Evolutionary conservation across 2,113 vertebrate species (phyloP), one percentile per base, ranked within the genome.

Genomic region (Probosciger aterrimus): DNA sequence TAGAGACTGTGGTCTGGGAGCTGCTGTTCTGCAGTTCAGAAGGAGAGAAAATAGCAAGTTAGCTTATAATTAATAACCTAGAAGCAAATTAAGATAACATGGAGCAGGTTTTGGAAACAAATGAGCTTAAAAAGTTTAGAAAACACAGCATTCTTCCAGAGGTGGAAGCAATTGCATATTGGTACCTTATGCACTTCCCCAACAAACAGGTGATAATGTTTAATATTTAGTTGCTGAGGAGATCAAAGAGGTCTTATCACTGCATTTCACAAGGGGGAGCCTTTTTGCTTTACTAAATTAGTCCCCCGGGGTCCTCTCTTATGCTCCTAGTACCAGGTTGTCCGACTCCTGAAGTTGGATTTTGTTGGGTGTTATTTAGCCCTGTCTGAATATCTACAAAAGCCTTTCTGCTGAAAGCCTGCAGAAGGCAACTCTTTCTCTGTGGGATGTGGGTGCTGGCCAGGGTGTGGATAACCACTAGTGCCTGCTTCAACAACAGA

Each of bases 231-330:
- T 17, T 68, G 57, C 47, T 71, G 64, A 93, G 52, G 63, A 47
- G 52, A 86, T 57, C 41, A 89, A 68, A 86, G n/a, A 92, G 86
- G 43, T 83, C 52, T 89, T 91, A 77, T 77, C 43, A 60, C 17
- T 41, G 49, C 52, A 62, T 92, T 92, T 93, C 94, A 95, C 86
- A 89, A 90, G 82, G 30, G 86, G 74, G 88, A 91, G 50, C 70
- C 60, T 97, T 91, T 86, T 74, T 90, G 79, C 85, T 95, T 95
- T 60, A 49, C 18, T 80, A 92, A 86, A 90, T 90, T 78, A 86
- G 52, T 90, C 84, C 73, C 33, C 67, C 2, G 0, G 53, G 53
- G 59, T 81, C 30, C 31, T 88, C 28, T 81, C 20, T 71, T 69
- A 47, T 18, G 78, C 18, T 19, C 10, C 52, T 27, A 71, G 44